These are phyloP conservation scores for Thripadectes ignobilis DNA, from an alignment of 2,797 vertebrate genomes.

Conservation along the genomic window DNA sequence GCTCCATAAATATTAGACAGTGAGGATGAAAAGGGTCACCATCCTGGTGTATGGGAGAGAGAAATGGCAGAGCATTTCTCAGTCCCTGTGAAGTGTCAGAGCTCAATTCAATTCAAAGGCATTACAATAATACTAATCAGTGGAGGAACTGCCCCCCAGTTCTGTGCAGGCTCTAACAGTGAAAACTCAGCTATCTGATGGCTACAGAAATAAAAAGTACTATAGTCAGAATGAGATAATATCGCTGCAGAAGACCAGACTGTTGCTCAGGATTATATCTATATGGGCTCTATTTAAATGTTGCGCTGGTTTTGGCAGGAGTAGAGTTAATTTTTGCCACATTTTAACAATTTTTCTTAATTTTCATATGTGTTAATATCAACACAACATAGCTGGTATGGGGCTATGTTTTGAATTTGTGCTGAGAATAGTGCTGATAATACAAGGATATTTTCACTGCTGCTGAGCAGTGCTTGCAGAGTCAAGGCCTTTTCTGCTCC, in stretches of 20 bases:
- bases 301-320: background rate
- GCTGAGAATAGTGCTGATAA: background rate
- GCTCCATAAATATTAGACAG: background rate
- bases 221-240: background rate
- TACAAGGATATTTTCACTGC: fast-evolving
- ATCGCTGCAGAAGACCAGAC: background rate
- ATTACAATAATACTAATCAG: background rate
- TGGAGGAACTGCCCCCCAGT: background rate
- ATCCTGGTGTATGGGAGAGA: background rate
- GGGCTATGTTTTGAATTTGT: background rate
- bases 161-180: background rate
- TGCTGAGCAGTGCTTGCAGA: background rate
- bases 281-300: background rate
- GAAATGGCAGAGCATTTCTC: background rate
- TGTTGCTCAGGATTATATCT: background rate
- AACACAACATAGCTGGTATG: background rate
- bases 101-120: background rate
- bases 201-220: background rate
- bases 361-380: no score
- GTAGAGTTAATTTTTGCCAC: background rate
- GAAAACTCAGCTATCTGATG: background rate
- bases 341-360: no score
- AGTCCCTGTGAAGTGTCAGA: background rate
- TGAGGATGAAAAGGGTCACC: background rate
- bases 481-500: background rate